phyloP scores from a whole-genome alignment of 2,888 invertebrate species.

The Metellina segmentata region DNA sequence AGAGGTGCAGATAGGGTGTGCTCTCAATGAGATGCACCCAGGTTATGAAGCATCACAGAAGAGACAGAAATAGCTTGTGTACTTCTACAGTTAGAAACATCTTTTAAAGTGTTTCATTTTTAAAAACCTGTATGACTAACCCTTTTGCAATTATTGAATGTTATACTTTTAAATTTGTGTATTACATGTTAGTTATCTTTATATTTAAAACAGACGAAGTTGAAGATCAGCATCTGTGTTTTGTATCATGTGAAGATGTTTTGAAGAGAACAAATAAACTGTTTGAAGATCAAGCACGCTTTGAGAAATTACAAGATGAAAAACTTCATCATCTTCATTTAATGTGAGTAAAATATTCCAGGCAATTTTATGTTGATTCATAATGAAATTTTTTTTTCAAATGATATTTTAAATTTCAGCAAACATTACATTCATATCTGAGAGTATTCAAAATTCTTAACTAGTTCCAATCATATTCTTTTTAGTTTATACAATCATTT shows the following conservation, averaged over 20 bases:
- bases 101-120: not conserved
- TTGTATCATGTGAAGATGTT: constrained; percentile 18
- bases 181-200: not conserved
- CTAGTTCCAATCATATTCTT: no score
- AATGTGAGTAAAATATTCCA: constrained; percentile 14
- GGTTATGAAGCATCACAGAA: no score
- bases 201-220: constrained; percentile 16
- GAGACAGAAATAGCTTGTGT: no score
- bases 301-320: constrained; percentile 20
- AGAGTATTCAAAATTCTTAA: no score
- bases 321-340: not conserved
- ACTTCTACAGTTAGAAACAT: not conserved
- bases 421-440: no score
- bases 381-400: no score
- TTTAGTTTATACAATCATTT: no score
- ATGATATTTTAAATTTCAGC: no score
- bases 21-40: no score
- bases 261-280: constrained; percentile 24
- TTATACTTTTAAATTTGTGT: not conserved
- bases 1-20: no score
- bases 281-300: not conserved
- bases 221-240: not conserved
- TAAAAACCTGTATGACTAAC: not conserved
- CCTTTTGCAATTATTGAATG: not conserved
- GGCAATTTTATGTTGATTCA: no score